Evolutionary conservation across 2,888 invertebrate genomes (phyloP).

Genomic region (Drosophila monieri): DNA sequence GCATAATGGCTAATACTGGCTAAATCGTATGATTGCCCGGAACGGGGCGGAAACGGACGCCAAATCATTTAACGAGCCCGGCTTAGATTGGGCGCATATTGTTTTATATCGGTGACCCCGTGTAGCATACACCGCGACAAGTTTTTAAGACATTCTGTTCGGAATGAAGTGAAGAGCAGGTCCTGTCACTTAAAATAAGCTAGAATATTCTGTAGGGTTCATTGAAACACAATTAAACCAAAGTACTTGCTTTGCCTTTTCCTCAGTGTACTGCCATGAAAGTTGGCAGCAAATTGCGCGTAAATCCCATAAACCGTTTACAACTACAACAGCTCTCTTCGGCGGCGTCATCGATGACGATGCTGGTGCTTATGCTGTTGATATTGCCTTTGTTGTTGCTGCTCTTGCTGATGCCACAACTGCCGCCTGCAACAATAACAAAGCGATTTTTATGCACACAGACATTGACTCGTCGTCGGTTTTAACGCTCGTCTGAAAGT

Average conservation of each 20-base stretch:
- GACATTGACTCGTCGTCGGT: constrained; percentile 52
- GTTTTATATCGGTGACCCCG: constrained; percentile 66
- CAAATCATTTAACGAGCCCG: constrained; percentile 77
- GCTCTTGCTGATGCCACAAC: constrained; percentile 25
- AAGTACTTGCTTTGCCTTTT: too few relatives aligned
- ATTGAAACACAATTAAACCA: too few relatives aligned
- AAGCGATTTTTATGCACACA: constrained; percentile 74
- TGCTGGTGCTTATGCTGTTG: constrained; percentile 35
- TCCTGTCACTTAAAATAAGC: too few relatives aligned
- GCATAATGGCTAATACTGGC: constrained; percentile 62
- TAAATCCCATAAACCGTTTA: constrained; percentile 81
- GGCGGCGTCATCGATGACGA: constrained; percentile 68
- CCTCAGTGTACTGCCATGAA: constrained; percentile 55
- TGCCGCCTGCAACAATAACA: constrained; percentile 77
- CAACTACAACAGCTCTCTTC: constrained; percentile 74
- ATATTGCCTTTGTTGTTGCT: constrained; percentile 14
- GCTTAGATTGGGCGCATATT: constrained; percentile 75
- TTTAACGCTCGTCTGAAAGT: constrained; percentile 30
- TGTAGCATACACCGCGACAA: background rate
- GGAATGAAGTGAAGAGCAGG: too few relatives aligned
- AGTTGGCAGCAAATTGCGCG: constrained; percentile 80
- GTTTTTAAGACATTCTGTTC: too few relatives aligned
- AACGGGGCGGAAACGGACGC: constrained; percentile 64
- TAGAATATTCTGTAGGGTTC: too few relatives aligned
- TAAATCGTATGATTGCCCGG: constrained; percentile 39